phyloP scores from a whole-genome alignment of 1,140 invertebrate species.

The Cherax destructor region DNA sequence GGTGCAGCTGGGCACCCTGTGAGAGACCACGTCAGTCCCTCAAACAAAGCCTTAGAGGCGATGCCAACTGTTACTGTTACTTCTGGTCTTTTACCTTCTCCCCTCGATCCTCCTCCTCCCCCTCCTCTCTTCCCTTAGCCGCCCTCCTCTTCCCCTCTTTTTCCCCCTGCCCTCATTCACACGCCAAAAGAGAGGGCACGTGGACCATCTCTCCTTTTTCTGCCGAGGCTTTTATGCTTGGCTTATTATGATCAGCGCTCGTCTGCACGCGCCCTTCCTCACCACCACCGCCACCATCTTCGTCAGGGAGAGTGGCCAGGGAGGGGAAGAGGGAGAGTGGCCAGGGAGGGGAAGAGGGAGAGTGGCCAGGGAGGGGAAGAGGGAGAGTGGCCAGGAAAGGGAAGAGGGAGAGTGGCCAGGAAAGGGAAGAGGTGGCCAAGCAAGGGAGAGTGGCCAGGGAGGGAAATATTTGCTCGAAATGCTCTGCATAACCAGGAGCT shows the following conservation, averaged over 20 bases:
- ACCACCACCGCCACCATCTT: background rate
- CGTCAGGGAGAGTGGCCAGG: background rate
- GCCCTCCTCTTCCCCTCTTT: background rate
- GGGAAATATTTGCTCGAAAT: too few species aligned
- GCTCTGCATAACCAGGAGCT: too few species aligned
- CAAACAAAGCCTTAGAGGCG: conserved; percentile 42
- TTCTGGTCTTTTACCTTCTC: conserved; percentile 37
- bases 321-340: background rate
- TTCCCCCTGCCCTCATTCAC: conserved; percentile 11
- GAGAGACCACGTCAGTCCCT: conserved; percentile 12
- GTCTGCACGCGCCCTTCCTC: conserved; percentile 16
- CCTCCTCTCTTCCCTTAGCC: background rate
- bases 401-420: too few species aligned
- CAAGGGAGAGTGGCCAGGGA: too few species aligned
- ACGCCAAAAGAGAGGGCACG: conserved; percentile 35
- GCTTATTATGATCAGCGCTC: conserved; percentile 40
- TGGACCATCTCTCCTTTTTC: conserved; percentile 41
- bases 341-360: background rate
- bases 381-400: too few species aligned
- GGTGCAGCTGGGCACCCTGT: background rate
- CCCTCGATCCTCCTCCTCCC: background rate
- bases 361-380: too few species aligned
- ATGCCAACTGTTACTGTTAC: conserved; percentile 45
- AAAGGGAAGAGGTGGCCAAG: too few species aligned
- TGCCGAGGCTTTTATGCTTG: conserved; percentile 43